These are phyloP conservation scores for Portevinia maculata DNA, from an alignment of 2,888 invertebrate genomes.

Conservation along the genomic window DNA sequence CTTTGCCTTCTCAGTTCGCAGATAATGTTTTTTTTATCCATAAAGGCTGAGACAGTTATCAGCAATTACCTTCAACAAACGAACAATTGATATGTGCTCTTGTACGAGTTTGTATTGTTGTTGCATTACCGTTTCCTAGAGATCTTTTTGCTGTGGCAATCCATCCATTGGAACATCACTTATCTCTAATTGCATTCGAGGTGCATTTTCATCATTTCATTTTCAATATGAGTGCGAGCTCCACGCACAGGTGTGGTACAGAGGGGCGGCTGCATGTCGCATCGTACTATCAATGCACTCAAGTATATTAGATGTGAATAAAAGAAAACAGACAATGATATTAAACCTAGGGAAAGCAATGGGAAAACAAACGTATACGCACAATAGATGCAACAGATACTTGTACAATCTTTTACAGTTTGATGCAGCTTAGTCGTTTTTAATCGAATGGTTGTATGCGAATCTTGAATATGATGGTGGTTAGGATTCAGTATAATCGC, in stretches of 20 bases:
- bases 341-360: constrained; percentile 56
- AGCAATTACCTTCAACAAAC: constrained; percentile 58
- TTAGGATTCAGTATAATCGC: constrained; percentile 48
- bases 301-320: constrained; percentile 44
- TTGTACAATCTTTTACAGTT: constrained; percentile 39
- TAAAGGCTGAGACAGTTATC: constrained; percentile 41
- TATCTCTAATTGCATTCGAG: constrained; percentile 61
- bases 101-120: constrained; percentile 17
- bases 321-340: constrained; percentile 34
- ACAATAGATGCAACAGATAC: constrained; percentile 13
- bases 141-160: constrained; percentile 38
- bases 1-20: not conserved
- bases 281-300: constrained; percentile 58
- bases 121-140: constrained; percentile 44
- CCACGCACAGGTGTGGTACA: not conserved
- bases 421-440: constrained; percentile 35
- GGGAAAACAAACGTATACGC: constrained; percentile 46
- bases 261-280: not conserved
- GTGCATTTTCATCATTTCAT: constrained; percentile 44
- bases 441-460: constrained; percentile 15
- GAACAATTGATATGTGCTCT: constrained; percentile 7
- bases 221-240: not conserved
- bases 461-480: constrained; percentile 47
- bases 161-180: constrained; percentile 64
- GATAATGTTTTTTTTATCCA: constrained; percentile 27